Evolutionary conservation across 2,797 vertebrate genomes (phyloP).

Genomic region (Apodemus agrarius): DNA sequence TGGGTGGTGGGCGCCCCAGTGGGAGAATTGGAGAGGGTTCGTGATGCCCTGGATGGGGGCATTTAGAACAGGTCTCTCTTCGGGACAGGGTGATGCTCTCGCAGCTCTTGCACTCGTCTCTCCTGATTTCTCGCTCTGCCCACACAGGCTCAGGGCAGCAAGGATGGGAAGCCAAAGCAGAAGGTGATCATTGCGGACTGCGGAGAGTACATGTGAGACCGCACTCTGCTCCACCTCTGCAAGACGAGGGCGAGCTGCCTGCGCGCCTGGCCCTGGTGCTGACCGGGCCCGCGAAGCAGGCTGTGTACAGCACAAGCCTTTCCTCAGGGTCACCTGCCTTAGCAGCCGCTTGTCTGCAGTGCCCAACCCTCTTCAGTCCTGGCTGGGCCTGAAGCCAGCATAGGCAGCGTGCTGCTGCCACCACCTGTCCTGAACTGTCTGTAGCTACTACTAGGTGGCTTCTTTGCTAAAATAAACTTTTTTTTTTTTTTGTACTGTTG

Average conservation of each 20-base stretch:
- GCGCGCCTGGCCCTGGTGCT: too few species aligned
- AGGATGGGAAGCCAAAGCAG: constrained; percentile 96
- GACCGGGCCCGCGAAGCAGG: background rate
- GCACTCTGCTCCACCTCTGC: background rate
- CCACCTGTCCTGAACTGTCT: background rate
- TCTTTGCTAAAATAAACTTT: constrained; percentile 80
- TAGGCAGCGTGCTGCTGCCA: rapidly evolving
- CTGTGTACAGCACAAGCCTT: rapidly evolving
- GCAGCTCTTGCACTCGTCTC: background rate
- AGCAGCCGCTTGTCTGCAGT: background rate
- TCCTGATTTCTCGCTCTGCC: background rate
- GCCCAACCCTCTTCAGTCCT: background rate
- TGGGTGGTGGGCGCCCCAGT: background rate
- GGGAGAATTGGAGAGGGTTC: background rate
- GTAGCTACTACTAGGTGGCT: background rate
- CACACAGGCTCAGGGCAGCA: constrained; percentile 93
- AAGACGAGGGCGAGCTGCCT: rapidly evolving
- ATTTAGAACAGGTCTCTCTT: background rate
- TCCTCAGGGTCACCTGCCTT: rapidly evolving
- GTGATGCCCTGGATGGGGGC: background rate
- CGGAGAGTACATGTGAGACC: constrained; percentile 92
- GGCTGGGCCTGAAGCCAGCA: background rate
- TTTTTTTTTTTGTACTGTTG: constrained; percentile 65
- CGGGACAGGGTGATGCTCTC: background rate
- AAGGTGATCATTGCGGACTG: constrained; percentile 98